Evolutionary conservation across 2,113 vertebrate genomes (phyloP), one percentile per base, ranked within the genome.

Genomic region (Salminus brasiliensis): DNA sequence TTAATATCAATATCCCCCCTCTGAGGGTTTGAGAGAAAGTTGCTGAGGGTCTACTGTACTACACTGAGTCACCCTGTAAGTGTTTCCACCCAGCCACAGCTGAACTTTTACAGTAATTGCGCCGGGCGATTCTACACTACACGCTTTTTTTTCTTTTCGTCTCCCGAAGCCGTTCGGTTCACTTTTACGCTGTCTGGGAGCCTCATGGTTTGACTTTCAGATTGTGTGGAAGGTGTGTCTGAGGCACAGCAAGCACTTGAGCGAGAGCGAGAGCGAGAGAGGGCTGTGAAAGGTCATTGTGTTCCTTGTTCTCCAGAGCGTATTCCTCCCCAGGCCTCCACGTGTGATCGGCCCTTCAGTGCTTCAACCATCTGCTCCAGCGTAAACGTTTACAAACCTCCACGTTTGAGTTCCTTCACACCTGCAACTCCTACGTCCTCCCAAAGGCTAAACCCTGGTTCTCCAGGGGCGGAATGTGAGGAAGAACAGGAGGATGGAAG

Each of bases 21-120:
- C 68, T 29, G 36, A 21, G 39, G 39, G 13, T 29, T 47, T 41
- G 72, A 89, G 77, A 75, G 53, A 78, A 57, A 52, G 63, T 63
- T 79, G 82, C 84, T 87, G 62, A 66, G 80, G 84, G 15, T 60
- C 49, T 73, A 63, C 85, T 10, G 72, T 85, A 82, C 86, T 86
- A 88, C 86, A 80, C 86, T 60, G 67, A 87, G 55, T 15, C 57
- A 78, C 84, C 80, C 29, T 68, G 81, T 88, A 83, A 91, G 85
- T 81, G 84, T 84, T 86, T 84, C 85, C 81, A 88, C 71, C 52
- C 70, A 72, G 66, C 25, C 72, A 77, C 73, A 62, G 16, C 41
- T 84, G 80, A 84, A 87, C 81, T 78, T 85, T 71, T 83, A 15
- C 60, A 78, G 62, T 90, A 87, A 91, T 87, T 88, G 74, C 75